A percentile compares a stretch with the other conserved stretches of the same genome.
Conservation (phyloP, 2,888 invertebrate genomes). For the Cosmorhoe ocellata region DNA sequence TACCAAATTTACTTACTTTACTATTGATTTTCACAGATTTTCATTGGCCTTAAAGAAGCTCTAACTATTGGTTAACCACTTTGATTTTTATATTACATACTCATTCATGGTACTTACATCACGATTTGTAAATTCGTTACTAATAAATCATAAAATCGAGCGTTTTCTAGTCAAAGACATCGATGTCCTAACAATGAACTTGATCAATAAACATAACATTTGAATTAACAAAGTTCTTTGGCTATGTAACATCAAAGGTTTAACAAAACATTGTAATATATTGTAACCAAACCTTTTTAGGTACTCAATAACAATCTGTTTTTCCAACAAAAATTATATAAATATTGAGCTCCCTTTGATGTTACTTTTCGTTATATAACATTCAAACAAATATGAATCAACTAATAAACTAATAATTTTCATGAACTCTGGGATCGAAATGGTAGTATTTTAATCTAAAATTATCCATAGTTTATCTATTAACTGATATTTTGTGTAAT, state of each 20-base stretch:
- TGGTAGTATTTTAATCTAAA: slow-evolving; percentile 28
- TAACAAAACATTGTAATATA: too few species aligned
- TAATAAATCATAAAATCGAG: slow-evolving; percentile 57
- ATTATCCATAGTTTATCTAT: slow-evolving; percentile 23
- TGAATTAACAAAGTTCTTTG: slow-evolving; percentile 52
- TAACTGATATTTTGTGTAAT: slow-evolving; percentile 15
- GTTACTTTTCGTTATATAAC: slow-evolving; percentile 20
- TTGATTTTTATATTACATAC: too few species aligned
- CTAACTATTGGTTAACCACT: too few species aligned
- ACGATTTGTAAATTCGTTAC: background rate
- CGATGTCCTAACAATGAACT: slow-evolving; percentile 41
- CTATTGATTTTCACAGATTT: too few species aligned
- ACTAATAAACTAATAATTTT: slow-evolving; percentile 32
- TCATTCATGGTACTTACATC: background rate
- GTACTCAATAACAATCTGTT: too few species aligned
- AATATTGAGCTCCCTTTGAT: slow-evolving; percentile 26
- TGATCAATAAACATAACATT: slow-evolving; percentile 47
- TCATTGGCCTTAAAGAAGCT: too few species aligned
- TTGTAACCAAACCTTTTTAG: too few species aligned
- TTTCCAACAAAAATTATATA: background rate
- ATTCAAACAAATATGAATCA: slow-evolving; percentile 11
- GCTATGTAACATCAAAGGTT: slow-evolving; percentile 59
- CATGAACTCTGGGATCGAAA: slow-evolving; percentile 32
- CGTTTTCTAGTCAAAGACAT: slow-evolving; percentile 50
- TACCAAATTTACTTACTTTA: too few species aligned